Evolutionary conservation across 2,113 vertebrate genomes (phyloP).

Genomic region (Notothenia rossii): DNA sequence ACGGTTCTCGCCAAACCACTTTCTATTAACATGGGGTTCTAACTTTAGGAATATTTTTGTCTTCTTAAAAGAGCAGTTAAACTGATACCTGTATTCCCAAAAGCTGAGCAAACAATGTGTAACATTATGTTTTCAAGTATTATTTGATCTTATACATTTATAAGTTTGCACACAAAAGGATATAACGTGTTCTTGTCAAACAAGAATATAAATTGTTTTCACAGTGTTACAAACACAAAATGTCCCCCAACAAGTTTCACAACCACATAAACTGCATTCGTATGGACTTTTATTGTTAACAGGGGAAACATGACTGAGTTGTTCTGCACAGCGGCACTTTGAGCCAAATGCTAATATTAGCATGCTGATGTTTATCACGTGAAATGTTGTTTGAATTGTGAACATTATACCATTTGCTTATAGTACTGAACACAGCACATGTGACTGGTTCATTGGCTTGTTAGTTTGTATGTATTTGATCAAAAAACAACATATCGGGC

Average conservation of each 20-base stretch:
- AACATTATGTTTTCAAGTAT: neutral
- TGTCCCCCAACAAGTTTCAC: too few relatives aligned
- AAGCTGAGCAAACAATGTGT: neutral
- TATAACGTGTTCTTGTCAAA: too few relatives aligned
- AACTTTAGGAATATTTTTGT: slow-evolving; percentile 5
- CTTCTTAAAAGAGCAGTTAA: neutral
- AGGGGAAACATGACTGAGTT: neutral
- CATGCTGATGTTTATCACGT: neutral
- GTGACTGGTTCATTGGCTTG: neutral
- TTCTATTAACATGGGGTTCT: neutral
- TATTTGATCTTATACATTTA: too few relatives aligned
- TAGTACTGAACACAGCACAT: neutral
- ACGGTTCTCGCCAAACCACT: neutral
- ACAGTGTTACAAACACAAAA: too few relatives aligned
- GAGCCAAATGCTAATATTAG: neutral
- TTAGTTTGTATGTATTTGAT: neutral
- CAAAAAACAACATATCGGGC: neutral
- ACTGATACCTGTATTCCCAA: neutral
- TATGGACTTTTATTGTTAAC: too few relatives aligned
- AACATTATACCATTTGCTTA: neutral
- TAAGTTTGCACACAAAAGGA: too few relatives aligned
- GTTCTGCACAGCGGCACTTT: neutral
- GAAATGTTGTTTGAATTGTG: neutral
- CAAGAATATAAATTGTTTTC: too few relatives aligned
- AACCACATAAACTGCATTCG: too few relatives aligned